These are phyloP conservation scores for Ceratotherium simum DNA, from an alignment of 2,113 vertebrate species.

Conservation along the genomic window DNA sequence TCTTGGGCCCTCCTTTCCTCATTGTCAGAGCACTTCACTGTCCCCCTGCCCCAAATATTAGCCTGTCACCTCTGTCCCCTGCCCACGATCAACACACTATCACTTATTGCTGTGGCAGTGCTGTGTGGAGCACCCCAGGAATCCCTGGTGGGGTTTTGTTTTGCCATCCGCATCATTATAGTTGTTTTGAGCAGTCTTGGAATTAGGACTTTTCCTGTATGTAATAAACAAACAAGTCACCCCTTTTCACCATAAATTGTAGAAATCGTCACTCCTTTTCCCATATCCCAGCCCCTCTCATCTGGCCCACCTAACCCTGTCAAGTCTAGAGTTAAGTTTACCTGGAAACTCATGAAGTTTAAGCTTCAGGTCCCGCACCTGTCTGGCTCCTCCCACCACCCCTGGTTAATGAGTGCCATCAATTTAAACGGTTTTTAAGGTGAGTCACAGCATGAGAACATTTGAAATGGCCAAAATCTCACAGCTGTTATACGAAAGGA, in stretches of 20 bases:
- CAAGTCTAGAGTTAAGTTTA: conserved; percentile 54
- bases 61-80: not conserved
- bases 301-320: not conserved
- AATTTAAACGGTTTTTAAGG: conserved; percentile 36
- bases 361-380: not conserved
- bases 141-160: not conserved
- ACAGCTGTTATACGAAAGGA: not conserved
- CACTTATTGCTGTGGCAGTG: too few species aligned
- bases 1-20: not conserved
- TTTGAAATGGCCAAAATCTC: not conserved
- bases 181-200: not conserved
- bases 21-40: not conserved
- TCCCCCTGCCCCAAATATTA: not conserved
- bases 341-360: conserved; percentile 2
- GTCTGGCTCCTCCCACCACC: not conserved
- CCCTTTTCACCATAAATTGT: not conserved
- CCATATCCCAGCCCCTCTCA: not conserved
- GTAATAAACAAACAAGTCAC: not conserved
- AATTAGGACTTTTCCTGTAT: not conserved
- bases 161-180: not conserved
- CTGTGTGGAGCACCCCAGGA: not conserved
- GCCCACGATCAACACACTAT: not conserved
- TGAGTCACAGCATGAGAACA: not conserved
- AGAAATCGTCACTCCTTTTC: not conserved
- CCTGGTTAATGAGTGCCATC: conserved; percentile 70